Evolutionary conservation across 2,797 vertebrate genomes (phyloP).

Genomic region (Lepidocolaptes lacrymiger): DNA sequence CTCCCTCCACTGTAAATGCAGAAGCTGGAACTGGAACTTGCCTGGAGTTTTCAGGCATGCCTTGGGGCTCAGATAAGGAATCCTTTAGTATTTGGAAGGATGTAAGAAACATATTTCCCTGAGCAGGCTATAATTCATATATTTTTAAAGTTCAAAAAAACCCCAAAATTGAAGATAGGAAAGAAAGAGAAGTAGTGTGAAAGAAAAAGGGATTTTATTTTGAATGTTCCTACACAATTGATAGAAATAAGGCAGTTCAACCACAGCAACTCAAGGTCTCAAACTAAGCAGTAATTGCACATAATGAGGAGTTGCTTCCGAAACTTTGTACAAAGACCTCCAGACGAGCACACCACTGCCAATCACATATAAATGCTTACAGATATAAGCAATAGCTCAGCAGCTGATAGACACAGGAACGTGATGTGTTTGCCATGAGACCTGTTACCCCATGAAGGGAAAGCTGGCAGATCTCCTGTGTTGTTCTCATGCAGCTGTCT

Average conservation of each 20-base stretch:
- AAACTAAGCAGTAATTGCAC: not conserved
- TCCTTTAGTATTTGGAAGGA: not conserved
- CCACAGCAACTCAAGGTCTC: not conserved
- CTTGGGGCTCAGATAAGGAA: not conserved
- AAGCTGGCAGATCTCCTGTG: not conserved
- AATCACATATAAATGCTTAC: not conserved
- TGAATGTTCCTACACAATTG: not conserved
- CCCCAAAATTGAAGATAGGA: not conserved
- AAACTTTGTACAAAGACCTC: not conserved
- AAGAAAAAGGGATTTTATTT: not conserved
- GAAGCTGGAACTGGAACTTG: not conserved
- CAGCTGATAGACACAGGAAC: not conserved
- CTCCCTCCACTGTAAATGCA: not conserved
- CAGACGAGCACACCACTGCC: not conserved
- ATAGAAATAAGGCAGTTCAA: not conserved
- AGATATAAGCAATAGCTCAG: not conserved
- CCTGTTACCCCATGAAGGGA: not conserved
- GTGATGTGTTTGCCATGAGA: not conserved
- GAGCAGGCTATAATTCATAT: not conserved
- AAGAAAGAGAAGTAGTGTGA: not conserved
- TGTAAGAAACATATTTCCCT: fast-evolving
- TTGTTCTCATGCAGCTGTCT: fast-evolving
- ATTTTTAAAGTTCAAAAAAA: not conserved
- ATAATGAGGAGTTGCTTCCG: not conserved
- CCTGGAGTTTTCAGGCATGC: not conserved